Base-by-base conservation (phyloP, 2,113 vertebrate genomes). In the Chionis minor region DNA sequence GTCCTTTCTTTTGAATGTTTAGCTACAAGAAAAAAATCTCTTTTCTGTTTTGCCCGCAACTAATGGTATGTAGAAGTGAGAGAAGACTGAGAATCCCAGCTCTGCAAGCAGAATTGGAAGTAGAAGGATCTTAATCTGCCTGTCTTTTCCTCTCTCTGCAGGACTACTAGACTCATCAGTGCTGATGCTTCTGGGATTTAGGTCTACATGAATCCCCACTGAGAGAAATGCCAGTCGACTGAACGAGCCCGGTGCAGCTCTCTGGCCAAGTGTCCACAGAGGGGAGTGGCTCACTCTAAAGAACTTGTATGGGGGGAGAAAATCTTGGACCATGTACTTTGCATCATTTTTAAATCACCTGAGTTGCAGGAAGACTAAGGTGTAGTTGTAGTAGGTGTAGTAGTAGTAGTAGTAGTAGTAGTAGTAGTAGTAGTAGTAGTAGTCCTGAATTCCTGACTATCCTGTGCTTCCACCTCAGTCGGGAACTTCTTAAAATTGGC, bases 91-190 rank as follows among this genome's bases (percentile, higher is more conserved):
- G 84, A 52, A 8, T 42, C 88, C 81, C 89, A 47, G 35, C 84
- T 91, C 91, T 42, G 30, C 8, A 8, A 66, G 69, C 73, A 30
- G 73, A 6, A 20, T 0, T 3, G 23, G 40, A 22, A 33, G 20
- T 10, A 24, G 78, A 21, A 47, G 12, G 56, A 14, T 61, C 21
- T 55, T 90, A 80, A 90, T 2, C 24, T 75, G 66, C 51, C 12
- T 49, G 24, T 79, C 52, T 70, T 71, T 84, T 95, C 94, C 83
- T 96, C 63, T 96, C 71, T 92, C 95, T 55, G 65, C 93, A 98
- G 98, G 98, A 98, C 95, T 98, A 98, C 98, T 98, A 98, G 94
- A 96, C 61, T 91, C 92, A 30, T 95, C 97, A 92, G 91, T 73
- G 44, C 94, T 89, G 97, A 97, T 93, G 96, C 97, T 73, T 92